Conservation (phyloP, 2,888 invertebrate genomes). For the Teleiodes luculella region DNA sequence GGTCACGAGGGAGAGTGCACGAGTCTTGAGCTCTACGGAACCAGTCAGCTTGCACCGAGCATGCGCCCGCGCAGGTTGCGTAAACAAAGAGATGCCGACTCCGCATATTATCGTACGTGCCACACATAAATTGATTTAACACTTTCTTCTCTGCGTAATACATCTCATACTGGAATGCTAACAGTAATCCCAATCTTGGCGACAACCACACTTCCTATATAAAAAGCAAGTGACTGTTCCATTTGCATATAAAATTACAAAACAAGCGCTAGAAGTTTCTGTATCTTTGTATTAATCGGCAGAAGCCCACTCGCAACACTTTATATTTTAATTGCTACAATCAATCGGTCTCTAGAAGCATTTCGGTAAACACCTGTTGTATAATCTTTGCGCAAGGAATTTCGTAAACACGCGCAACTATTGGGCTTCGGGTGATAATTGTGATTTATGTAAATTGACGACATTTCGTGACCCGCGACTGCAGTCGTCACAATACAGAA, state of each 20-base stretch:
- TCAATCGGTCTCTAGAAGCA: slow-evolving; percentile 18
- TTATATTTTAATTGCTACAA: slow-evolving; percentile 24
- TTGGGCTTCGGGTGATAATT: slow-evolving; percentile 31
- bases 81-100: slow-evolving; percentile 25
- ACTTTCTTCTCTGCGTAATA: slow-evolving; percentile 21
- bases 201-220: neutral
- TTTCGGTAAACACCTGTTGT: slow-evolving; percentile 25
- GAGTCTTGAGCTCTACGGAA: neutral
- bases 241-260: slow-evolving; percentile 23
- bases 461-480: slow-evolving; percentile 18
- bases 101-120: slow-evolving; percentile 19
- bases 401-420: slow-evolving; percentile 28
- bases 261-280: slow-evolving; percentile 12
- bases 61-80: slow-evolving; percentile 15
- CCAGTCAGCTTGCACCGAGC: neutral
- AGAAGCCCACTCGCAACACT: neutral
- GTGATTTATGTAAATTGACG: slow-evolving; percentile 44
- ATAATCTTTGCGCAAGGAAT: slow-evolving; percentile 37
- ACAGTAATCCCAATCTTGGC: neutral
- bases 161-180: neutral
- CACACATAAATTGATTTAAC: slow-evolving; percentile 23
- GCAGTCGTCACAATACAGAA: slow-evolving; percentile 19
- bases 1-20: slow-evolving; percentile 5
- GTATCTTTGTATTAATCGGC: slow-evolving; percentile 4
- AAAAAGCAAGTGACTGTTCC: slow-evolving; percentile 20